Percentiles rank a stretch among this genome's conserved stretches.
Conservation (phyloP, 2,888 invertebrate genomes). For the Microchrysa polita region DNA sequence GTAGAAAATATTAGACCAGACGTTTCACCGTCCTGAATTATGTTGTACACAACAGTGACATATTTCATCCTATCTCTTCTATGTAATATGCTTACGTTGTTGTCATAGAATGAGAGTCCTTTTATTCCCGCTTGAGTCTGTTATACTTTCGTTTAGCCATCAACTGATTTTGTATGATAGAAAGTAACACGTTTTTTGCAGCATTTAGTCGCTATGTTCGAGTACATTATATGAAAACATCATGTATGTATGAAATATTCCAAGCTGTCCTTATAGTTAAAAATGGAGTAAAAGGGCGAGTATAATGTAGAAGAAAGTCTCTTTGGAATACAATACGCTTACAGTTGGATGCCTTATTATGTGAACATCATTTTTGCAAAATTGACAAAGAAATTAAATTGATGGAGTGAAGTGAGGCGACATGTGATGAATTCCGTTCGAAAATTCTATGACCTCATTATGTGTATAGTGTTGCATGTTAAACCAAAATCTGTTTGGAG, state of each 20-base stretch:
- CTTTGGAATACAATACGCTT: too few relatives aligned
- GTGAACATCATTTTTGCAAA: too few relatives aligned
- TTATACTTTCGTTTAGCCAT: neutral
- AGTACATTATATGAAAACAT: too few relatives aligned
- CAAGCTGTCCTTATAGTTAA: neutral
- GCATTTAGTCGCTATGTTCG: neutral
- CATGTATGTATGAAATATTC: too few relatives aligned
- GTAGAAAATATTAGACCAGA: slow-evolving; percentile 6
- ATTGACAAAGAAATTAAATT: too few relatives aligned
- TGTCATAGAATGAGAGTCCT: neutral
- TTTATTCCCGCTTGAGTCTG: neutral
- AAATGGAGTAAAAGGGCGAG: neutral
- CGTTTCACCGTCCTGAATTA: neutral
- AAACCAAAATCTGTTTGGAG: too few relatives aligned
- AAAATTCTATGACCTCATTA: too few relatives aligned
- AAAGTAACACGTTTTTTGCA: neutral
- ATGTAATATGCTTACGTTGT: too few relatives aligned
- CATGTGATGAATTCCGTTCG: too few relatives aligned
- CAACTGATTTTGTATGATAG: neutral
- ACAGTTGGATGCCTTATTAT: too few relatives aligned
- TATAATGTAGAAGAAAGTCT: neutral
- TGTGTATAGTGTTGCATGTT: too few relatives aligned
- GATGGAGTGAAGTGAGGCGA: too few relatives aligned
- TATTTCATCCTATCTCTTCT: neutral
- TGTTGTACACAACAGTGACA: slow-evolving; percentile 8